Percentiles rank a stretch among this genome's conserved stretches.
These are phyloP conservation scores for Alviniconcha strummeri DNA, from an alignment of 2,888 invertebrate species.

Conservation along the genomic window DNA sequence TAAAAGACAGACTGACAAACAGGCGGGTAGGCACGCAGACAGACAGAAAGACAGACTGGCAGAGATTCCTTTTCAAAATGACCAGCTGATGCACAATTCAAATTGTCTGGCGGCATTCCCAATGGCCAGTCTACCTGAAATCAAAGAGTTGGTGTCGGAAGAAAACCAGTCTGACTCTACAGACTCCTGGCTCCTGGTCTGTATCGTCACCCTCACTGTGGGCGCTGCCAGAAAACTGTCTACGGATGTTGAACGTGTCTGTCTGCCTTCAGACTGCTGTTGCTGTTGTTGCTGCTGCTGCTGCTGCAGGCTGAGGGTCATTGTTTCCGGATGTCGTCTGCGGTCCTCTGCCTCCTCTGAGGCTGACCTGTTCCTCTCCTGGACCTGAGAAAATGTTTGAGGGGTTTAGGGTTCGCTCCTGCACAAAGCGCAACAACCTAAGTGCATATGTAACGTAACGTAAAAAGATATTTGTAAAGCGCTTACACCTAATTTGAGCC, in stretches of 20 bases:
- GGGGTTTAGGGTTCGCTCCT: too few species aligned
- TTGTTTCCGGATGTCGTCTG: background rate
- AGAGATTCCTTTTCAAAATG: too few species aligned
- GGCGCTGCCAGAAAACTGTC: constrained; percentile 16
- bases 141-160: constrained; percentile 43
- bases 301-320: constrained; percentile 1
- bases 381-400: background rate
- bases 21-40: background rate
- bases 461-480: too few species aligned
- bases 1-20: constrained; percentile 7
- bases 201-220: background rate
- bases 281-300: constrained; percentile 31
- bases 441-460: too few species aligned
- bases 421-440: too few species aligned
- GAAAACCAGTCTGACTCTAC: constrained; percentile 46
- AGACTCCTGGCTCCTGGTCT: constrained; percentile 28
- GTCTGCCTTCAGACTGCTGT: background rate
- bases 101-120: too few species aligned
- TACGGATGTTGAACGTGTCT: background rate
- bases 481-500: too few species aligned
- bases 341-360: constrained; percentile 17
- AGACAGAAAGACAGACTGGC: background rate
- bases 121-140: background rate
- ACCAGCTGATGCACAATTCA: too few species aligned
- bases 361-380: constrained; percentile 23